These are phyloP conservation scores for Brachypterus glaber DNA, from an alignment of 2,888 invertebrate genomes.

Conservation along the genomic window DNA sequence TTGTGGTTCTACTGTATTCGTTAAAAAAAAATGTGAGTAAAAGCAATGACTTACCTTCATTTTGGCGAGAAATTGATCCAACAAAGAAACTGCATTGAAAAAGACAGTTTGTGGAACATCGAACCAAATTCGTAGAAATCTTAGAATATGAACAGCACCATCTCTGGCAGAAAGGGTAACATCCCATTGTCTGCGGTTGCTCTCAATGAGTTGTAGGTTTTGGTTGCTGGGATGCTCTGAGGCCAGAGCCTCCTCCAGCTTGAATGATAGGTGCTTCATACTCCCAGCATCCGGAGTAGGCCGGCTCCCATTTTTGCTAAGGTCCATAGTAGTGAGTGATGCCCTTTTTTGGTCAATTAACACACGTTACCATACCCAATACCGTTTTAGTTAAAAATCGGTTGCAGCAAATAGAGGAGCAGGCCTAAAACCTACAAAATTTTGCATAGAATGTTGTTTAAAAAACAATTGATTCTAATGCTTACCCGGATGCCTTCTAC, in stretches of 20 bases:
- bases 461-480: slow-evolving; percentile 3
- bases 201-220: slow-evolving; percentile 25
- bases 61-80: slow-evolving; percentile 64
- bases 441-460: slow-evolving; percentile 1
- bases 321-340: slow-evolving; percentile 26
- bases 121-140: slow-evolving; percentile 78
- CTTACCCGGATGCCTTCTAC: slow-evolving; percentile 27
- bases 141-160: slow-evolving; percentile 69
- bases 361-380: slow-evolving; percentile 24
- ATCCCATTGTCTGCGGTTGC: slow-evolving; percentile 45
- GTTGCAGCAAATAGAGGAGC: slow-evolving; percentile 30
- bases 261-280: slow-evolving; percentile 30
- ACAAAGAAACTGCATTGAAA: slow-evolving; percentile 66
- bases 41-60: slow-evolving; percentile 54
- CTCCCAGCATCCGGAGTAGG: slow-evolving; percentile 37
- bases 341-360: slow-evolving; percentile 14
- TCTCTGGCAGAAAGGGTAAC: slow-evolving; percentile 68
- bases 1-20: no score
- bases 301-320: slow-evolving; percentile 37
- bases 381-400: slow-evolving; percentile 22
- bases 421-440: slow-evolving; percentile 29
- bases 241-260: slow-evolving; percentile 33
- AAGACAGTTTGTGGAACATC: slow-evolving; percentile 71
- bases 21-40: no score
- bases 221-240: slow-evolving; percentile 30